Percentiles rank a stretch among this genome's conserved stretches.
Conservation (phyloP, 2,797 vertebrate species). For the Danio albolineatus region DNA sequence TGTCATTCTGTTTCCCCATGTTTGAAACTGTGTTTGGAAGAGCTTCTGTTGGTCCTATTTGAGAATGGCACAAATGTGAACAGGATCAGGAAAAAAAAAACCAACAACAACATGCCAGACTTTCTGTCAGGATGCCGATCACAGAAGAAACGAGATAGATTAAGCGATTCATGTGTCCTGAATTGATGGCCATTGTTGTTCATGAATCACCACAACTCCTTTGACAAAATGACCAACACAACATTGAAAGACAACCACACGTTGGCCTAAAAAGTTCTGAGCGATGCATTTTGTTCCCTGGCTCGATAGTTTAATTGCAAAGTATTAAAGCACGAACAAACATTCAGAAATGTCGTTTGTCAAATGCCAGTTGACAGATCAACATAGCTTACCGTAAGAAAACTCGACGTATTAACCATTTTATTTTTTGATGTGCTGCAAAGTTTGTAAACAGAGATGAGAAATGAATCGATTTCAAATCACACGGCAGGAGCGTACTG, state of each 20-base stretch:
- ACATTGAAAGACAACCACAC: background rate
- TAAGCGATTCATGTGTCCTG: too few species aligned
- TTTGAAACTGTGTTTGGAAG: too few species aligned
- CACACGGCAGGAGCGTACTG: background rate
- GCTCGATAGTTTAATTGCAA: constrained; percentile 29
- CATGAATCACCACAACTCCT: too few species aligned
- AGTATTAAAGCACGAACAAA: constrained; percentile 12
- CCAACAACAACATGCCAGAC: too few species aligned
- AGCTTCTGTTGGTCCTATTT: too few species aligned
- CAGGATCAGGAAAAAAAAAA: too few species aligned
- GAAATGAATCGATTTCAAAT: background rate
- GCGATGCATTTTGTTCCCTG: constrained; percentile 5
- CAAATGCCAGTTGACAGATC: background rate
- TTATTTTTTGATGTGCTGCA: constrained; percentile 29
- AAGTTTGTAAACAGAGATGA: constrained; percentile 38
- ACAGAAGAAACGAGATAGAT: too few species aligned
- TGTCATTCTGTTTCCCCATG: too few species aligned
- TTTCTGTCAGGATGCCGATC: too few species aligned
- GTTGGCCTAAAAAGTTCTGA: background rate
- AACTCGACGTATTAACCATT: constrained; percentile 21
- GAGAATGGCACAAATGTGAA: too few species aligned
- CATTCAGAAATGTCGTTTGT: constrained; percentile 25
- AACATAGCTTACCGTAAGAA: background rate
- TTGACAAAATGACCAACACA: too few species aligned
- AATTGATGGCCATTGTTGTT: too few species aligned